Evolutionary conservation across 2,113 vertebrate species (phyloP).

Genomic region (Apus apus): DNA sequence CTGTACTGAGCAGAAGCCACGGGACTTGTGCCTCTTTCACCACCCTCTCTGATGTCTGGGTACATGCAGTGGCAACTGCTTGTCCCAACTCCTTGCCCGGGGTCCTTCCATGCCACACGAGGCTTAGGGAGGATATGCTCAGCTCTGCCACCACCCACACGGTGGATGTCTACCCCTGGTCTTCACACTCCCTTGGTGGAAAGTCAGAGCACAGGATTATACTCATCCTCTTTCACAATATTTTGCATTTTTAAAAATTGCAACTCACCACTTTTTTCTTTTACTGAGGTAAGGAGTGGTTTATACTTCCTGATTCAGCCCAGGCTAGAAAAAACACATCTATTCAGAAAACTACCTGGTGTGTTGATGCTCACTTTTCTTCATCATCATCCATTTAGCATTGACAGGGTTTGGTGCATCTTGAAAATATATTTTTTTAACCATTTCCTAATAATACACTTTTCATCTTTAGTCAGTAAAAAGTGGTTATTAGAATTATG

Average conservation of each 20-base stretch:
- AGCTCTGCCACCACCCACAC: neutral
- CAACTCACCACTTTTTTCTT: neutral
- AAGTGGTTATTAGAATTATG: neutral
- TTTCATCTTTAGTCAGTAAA: neutral
- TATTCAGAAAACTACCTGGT: neutral
- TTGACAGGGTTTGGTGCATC: neutral
- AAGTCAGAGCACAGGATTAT: neutral
- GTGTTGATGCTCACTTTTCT: neutral
- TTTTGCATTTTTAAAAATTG: neutral
- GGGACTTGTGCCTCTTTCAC: neutral
- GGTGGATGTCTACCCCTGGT: neutral
- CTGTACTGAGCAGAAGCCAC: neutral
- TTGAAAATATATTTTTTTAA: neutral
- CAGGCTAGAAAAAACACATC: neutral
- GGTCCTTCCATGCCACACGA: neutral
- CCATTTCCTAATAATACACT: neutral
- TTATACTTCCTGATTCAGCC: neutral
- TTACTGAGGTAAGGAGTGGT: neutral
- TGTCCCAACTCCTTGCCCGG: neutral
- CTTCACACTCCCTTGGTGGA: neutral
- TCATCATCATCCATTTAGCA: neutral
- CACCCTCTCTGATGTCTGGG: neutral
- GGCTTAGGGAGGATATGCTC: neutral
- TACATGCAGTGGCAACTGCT: neutral
- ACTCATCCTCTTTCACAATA: neutral